Conservation (phyloP, 2,888 invertebrate genomes). For the Chaitophorus viminalis region DNA sequence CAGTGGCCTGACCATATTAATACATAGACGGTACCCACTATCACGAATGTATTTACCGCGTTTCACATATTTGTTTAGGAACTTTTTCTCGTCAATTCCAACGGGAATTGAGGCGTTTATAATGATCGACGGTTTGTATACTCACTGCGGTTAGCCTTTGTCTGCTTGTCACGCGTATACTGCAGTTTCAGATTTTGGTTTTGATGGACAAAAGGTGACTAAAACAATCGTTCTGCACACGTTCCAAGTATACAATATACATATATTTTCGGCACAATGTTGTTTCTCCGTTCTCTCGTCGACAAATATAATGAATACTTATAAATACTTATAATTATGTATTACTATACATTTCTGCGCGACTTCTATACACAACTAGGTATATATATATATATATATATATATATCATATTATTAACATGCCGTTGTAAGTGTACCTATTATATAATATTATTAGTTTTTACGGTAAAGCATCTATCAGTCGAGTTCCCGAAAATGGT, state of each 20-base stretch:
- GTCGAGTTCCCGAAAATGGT: neutral
- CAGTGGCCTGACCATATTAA: neutral
- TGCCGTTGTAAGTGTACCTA: neutral
- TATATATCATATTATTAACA: neutral
- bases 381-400: too few relatives aligned
- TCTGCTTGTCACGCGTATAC: too few relatives aligned
- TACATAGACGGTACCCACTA: too few relatives aligned
- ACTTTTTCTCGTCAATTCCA: neutral
- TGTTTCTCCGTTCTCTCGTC: neutral
- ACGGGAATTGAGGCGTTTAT: conserved; percentile 6
- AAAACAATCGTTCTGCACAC: too few relatives aligned
- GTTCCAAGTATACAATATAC: too few relatives aligned
- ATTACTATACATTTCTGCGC: too few relatives aligned
- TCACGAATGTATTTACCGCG: too few relatives aligned
- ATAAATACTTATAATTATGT: too few relatives aligned
- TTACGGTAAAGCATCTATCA: neutral
- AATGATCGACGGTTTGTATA: neutral
- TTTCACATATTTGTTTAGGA: conserved; percentile 26
- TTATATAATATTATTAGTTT: neutral
- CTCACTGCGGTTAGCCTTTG: too few relatives aligned
- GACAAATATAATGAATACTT: neutral
- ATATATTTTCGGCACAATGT: neutral
- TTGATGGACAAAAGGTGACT: neutral
- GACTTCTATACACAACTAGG: too few relatives aligned
- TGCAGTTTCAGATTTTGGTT: neutral